Evolutionary conservation across 2,888 invertebrate genomes (phyloP).

Genomic region (Calliscelio sp.): DNA sequence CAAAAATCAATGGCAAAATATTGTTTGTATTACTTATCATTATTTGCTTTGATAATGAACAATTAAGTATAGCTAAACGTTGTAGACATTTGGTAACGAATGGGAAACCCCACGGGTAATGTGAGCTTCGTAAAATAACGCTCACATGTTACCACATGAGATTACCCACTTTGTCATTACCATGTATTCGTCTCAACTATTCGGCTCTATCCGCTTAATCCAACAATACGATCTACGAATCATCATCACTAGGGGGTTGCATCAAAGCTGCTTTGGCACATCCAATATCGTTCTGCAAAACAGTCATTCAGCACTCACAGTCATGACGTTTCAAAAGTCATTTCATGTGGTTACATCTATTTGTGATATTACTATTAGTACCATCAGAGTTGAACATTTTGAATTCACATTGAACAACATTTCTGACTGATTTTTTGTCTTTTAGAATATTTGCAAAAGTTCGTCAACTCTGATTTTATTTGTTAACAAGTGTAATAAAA

Average conservation of each 20-base stretch:
- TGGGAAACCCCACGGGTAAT: slow-evolving; percentile 95
- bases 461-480: too few relatives aligned
- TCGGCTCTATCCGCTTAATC: slow-evolving; percentile 50
- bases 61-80: slow-evolving; percentile 69
- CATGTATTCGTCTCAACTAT: slow-evolving; percentile 77
- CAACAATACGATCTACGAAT: slow-evolving; percentile 41
- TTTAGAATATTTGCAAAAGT: too few relatives aligned
- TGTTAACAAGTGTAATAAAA: too few relatives aligned
- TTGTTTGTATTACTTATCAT: not conserved
- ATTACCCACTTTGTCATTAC: slow-evolving; percentile 90
- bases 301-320: slow-evolving; percentile 36
- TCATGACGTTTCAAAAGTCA: too few relatives aligned
- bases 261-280: slow-evolving; percentile 54
- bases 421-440: too few relatives aligned
- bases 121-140: slow-evolving; percentile 88
- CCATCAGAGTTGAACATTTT: too few relatives aligned
- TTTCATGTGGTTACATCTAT: too few relatives aligned
- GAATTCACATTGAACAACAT: too few relatives aligned
- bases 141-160: slow-evolving; percentile 99
- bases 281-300: slow-evolving; percentile 52
- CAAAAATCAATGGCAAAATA: not conserved
- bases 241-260: slow-evolving; percentile 25
- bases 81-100: slow-evolving; percentile 87
- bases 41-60: not conserved
- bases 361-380: too few relatives aligned